Conservation (phyloP, 2,888 invertebrate genomes). For the Agonopterix arenella region DNA sequence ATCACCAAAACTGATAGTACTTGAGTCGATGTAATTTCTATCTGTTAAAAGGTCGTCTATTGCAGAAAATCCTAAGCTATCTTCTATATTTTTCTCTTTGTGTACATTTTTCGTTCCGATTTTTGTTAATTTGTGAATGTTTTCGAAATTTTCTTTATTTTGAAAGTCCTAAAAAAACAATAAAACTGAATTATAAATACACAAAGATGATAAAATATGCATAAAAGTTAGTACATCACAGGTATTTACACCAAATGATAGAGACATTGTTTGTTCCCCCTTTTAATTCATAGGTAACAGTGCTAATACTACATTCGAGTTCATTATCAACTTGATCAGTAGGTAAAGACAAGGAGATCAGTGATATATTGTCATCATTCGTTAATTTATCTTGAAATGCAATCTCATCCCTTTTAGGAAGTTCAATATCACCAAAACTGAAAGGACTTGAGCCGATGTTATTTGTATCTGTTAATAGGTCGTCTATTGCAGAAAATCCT, state of each 20-base stretch:
- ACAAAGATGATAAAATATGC: no score
- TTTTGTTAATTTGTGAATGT: slow-evolving; percentile 16
- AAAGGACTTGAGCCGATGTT: slow-evolving; percentile 9
- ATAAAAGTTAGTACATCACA: no score
- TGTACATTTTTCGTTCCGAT: slow-evolving; percentile 9
- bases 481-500: slow-evolving; percentile 35
- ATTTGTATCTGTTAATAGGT: slow-evolving; percentile 22
- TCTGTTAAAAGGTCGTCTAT: slow-evolving; percentile 31
- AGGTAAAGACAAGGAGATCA: slow-evolving; percentile 27
- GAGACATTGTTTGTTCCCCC: slow-evolving; percentile 27
- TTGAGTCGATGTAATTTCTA: slow-evolving; percentile 11
- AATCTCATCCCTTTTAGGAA: slow-evolving; percentile 4
- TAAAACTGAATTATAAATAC: no score
- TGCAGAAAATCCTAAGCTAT: slow-evolving; percentile 32
- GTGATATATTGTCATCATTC: slow-evolving; percentile 10
- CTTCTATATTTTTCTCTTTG: slow-evolving; percentile 13
- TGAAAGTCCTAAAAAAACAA: not conserved
- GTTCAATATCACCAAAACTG: slow-evolving; percentile 8
- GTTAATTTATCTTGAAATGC: slow-evolving; percentile 4
- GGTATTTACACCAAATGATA: slow-evolving; percentile 43
- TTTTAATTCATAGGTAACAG: slow-evolving; percentile 23
- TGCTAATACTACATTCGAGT: slow-evolving; percentile 21
- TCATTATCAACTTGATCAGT: slow-evolving; percentile 20
- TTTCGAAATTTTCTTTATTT: slow-evolving; percentile 31
- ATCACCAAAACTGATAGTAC: slow-evolving; percentile 9